Evolutionary conservation across 2,113 vertebrate species (phyloP).

Genomic region (Halcyon malimbica): DNA sequence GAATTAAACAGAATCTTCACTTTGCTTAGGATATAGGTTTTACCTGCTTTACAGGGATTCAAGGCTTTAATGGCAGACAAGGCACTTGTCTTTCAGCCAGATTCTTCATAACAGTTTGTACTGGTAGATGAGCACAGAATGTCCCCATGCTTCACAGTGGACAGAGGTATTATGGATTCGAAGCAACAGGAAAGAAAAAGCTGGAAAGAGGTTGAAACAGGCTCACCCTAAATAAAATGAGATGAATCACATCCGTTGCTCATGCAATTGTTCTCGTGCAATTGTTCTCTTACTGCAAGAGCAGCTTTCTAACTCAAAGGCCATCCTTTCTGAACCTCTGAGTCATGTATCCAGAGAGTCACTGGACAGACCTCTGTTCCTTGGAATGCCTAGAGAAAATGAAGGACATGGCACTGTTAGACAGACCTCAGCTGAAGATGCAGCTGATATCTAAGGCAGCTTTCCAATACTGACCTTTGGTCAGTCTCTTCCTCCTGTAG

Average conservation of each 20-base stretch:
- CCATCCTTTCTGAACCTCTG: not conserved
- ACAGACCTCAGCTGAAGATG: not conserved
- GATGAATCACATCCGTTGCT: not conserved
- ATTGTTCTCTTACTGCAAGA: not conserved
- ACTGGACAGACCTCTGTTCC: not conserved
- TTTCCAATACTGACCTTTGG: not conserved
- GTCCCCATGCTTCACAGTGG: not conserved
- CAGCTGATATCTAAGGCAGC: not conserved
- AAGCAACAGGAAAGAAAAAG: not conserved
- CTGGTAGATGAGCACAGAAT: not conserved
- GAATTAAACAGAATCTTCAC: not conserved
- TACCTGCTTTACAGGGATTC: not conserved
- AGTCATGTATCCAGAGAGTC: not conserved
- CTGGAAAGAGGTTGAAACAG: not conserved
- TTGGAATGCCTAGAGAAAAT: not conserved
- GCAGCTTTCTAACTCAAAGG: not conserved
- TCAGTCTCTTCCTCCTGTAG: not conserved
- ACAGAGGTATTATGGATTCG: not conserved
- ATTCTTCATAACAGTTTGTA: rapidly evolving
- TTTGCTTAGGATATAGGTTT: not conserved
- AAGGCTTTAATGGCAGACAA: not conserved
- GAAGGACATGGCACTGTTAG: not conserved
- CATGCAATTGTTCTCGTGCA: not conserved
- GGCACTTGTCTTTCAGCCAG: not conserved
- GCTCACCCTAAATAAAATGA: not conserved